phyloP scores from a whole-genome alignment of 1,140 invertebrate genomes.

The Megalopta genalis region DNA sequence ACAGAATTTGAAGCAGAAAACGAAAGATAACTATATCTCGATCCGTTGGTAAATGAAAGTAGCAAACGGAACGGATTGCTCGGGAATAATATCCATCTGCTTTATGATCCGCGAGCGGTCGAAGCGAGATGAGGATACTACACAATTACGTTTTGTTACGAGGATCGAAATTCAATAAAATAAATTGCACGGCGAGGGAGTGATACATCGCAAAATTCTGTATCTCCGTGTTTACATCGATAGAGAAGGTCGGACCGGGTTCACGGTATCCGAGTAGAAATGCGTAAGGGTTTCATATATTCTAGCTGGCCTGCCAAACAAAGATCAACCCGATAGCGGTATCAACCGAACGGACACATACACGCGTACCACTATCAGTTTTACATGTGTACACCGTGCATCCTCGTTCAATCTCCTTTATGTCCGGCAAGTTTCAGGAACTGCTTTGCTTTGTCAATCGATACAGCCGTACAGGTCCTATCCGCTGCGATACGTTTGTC shows the following conservation, averaged over 20 bases:
- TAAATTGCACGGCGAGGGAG: too few relatives aligned
- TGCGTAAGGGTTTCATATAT: constrained; percentile 8
- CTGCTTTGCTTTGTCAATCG: constrained; percentile 70
- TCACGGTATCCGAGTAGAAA: not conserved
- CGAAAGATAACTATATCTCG: too few relatives aligned
- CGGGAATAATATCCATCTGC: too few relatives aligned
- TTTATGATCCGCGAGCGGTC: too few relatives aligned
- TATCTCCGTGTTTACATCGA: not conserved
- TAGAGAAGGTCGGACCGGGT: not conserved
- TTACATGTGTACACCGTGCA: constrained; percentile 55
- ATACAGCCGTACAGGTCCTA: constrained; percentile 43
- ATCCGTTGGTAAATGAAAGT: not conserved
- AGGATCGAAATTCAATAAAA: too few relatives aligned
- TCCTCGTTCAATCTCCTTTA: constrained; percentile 74
- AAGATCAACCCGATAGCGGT: constrained; percentile 38
- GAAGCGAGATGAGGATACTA: too few relatives aligned
- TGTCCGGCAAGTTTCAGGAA: constrained; percentile 68
- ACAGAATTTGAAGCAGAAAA: too few relatives aligned
- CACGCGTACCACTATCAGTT: constrained; percentile 45
- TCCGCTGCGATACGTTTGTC: constrained; percentile 25
- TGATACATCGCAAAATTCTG: too few relatives aligned
- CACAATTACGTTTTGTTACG: too few relatives aligned
- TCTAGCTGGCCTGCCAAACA: constrained; percentile 6
- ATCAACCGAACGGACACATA: constrained; percentile 49
- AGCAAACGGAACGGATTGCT: not conserved